Conservation (phyloP, 2,113 vertebrate genomes). For the Brienomyrus longianalis region DNA sequence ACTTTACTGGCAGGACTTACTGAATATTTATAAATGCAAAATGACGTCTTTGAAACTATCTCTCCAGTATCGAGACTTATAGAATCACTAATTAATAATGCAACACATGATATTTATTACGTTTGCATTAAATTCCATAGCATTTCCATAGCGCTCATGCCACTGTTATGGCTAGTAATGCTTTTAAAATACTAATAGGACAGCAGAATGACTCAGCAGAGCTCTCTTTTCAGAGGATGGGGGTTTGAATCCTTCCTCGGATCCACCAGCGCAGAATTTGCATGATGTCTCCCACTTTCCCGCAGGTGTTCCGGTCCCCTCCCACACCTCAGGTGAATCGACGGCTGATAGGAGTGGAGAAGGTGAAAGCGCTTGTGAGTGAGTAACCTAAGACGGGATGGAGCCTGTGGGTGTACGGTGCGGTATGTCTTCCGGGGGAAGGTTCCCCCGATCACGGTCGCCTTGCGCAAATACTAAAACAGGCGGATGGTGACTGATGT, state of each 20-base stretch:
- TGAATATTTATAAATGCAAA: slow-evolving; percentile 6
- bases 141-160: not conserved
- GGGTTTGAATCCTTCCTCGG: not conserved
- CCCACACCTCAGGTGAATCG: not conserved
- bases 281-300: not conserved
- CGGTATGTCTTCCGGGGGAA: not conserved
- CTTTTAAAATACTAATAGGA: not conserved
- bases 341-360: not conserved
- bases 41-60: not conserved
- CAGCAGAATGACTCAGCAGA: not conserved
- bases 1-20: not conserved
- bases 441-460: not conserved
- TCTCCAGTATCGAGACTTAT: not conserved
- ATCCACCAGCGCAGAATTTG: not conserved
- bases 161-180: not conserved
- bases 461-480: not conserved
- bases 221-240: not conserved
- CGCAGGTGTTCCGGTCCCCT: not conserved
- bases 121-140: not conserved
- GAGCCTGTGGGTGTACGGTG: not conserved
- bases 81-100: not conserved
- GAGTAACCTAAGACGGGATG: not conserved
- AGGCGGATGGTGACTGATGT: not conserved
- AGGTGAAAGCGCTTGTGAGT: not conserved
- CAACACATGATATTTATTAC: not conserved